A percentile compares a stretch with the other conserved stretches of the same genome.
Conservation (phyloP, 2,888 invertebrate genomes). For the Leptopilina syphax region DNA sequence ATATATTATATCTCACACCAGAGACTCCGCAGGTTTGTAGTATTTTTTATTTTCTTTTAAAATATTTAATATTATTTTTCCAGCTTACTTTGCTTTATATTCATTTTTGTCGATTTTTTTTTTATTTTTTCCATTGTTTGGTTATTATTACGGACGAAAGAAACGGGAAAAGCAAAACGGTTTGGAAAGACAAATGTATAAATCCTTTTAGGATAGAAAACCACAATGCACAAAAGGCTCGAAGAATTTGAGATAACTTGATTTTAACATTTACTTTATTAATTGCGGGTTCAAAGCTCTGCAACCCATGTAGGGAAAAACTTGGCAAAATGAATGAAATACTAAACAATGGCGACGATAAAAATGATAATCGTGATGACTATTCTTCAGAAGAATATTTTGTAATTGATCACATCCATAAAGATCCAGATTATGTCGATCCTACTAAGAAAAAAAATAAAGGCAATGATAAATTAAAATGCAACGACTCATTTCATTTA, state of each 20-base stretch:
- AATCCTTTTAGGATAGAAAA: neutral
- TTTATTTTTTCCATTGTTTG: neutral
- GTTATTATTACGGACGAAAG: neutral
- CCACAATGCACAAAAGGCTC: neutral
- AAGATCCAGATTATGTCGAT: no score
- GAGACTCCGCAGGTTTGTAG: neutral
- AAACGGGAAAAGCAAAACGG: neutral
- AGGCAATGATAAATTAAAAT: neutral
- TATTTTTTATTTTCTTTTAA: neutral
- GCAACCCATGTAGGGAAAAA: neutral
- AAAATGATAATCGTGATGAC: neutral
- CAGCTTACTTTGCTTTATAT: neutral
- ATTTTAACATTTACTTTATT: neutral
- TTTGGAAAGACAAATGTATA: neutral
- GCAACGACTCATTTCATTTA: neutral
- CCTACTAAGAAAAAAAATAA: no score
- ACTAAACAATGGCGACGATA: neutral
- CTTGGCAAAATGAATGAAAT: neutral
- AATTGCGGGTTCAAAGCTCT: neutral
- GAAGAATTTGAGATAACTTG: neutral
- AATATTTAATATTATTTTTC: neutral
- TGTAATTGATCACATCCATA: no score
- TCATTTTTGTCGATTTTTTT: neutral
- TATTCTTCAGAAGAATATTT: no score
- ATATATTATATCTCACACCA: neutral